phyloP scores from a whole-genome alignment of 1,140 invertebrate genomes.

The Leptinotarsa texana region DNA sequence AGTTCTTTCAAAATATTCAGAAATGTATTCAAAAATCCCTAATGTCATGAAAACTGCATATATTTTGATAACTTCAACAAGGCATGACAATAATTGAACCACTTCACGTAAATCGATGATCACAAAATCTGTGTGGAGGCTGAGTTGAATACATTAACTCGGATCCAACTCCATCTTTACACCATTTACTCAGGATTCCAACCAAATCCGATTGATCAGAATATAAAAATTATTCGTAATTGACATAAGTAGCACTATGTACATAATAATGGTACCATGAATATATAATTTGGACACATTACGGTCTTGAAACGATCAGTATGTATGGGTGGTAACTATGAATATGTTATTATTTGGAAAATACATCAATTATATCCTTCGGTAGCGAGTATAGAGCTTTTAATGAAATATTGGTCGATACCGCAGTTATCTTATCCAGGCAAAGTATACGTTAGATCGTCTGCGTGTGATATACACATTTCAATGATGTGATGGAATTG shows the following conservation, averaged over 20 bases:
- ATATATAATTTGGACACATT: constrained; percentile 6
- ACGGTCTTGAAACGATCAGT: not conserved
- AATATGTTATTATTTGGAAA: not conserved
- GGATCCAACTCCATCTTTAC: not conserved
- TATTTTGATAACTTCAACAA: not conserved
- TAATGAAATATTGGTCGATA: too few species aligned
- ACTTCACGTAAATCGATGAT: not conserved
- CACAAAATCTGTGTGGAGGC: too few species aligned
- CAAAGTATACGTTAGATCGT: too few species aligned
- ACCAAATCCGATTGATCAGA: not conserved
- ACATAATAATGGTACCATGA: not conserved
- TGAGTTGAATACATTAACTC: too few species aligned
- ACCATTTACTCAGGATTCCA: not conserved
- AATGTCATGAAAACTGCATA: not conserved
- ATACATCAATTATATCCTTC: not conserved
- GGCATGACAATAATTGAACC: not conserved
- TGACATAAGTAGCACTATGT: not conserved
- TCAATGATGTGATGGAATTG: too few species aligned
- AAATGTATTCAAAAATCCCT: not conserved
- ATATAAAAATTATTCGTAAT: not conserved
- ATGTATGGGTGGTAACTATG: not conserved
- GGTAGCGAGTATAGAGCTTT: too few species aligned
- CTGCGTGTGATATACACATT: too few species aligned
- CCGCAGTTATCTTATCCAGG: too few species aligned
- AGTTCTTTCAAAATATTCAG: not conserved